Evolutionary conservation across 2,797 vertebrate genomes (phyloP).

Genomic region (Streptopelia turtur): DNA sequence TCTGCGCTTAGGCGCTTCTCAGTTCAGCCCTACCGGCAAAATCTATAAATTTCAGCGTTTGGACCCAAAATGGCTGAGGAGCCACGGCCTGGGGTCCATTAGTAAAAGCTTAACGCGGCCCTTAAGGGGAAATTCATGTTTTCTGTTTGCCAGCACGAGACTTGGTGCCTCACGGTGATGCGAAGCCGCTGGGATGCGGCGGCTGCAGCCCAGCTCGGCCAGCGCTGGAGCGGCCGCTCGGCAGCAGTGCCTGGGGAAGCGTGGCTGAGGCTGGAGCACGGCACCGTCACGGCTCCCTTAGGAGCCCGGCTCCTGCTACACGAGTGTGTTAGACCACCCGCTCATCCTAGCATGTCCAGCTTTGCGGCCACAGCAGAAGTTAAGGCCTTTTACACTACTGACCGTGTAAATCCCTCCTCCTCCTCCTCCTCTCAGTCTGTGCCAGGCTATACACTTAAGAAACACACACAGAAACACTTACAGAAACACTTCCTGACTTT

Average conservation of each 20-base stretch:
- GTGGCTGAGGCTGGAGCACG: accelerated
- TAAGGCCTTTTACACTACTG: background rate
- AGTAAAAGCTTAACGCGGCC: background rate
- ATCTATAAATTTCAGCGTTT: background rate
- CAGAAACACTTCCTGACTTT: background rate
- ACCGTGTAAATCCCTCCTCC: background rate
- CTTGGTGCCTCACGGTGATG: accelerated
- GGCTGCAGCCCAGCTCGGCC: background rate
- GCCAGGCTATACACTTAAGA: background rate
- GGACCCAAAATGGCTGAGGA: background rate
- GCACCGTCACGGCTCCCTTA: accelerated
- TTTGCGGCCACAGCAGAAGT: background rate
- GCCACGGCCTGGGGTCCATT: background rate
- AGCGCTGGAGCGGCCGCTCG: accelerated
- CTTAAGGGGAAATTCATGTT: accelerated
- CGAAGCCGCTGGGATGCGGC: accelerated
- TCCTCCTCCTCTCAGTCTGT: background rate
- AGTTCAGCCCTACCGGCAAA: background rate
- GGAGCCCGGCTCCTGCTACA: accelerated
- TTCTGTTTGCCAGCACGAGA: accelerated
- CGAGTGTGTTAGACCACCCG: accelerated
- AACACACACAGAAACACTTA: no score
- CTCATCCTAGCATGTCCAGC: background rate
- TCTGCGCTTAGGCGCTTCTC: background rate
- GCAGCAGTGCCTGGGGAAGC: background rate